Conservation (phyloP, 2,797 vertebrate genomes). For the Hipposideros larvatus region DNA sequence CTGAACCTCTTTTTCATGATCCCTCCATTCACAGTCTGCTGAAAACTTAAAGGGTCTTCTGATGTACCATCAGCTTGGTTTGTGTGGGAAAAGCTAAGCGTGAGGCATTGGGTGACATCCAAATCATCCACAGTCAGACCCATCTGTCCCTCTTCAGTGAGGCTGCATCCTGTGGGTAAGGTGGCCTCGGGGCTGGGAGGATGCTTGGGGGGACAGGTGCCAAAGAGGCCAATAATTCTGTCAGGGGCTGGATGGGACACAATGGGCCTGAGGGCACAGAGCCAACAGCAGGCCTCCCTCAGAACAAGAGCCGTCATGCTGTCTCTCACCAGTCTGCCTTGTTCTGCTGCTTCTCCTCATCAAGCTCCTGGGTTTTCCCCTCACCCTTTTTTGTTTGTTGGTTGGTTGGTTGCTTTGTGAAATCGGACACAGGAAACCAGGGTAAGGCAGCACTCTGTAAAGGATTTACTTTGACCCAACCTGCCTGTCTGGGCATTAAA, state of each 20-base stretch:
- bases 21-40: background rate
- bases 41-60: background rate
- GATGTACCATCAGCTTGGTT: background rate
- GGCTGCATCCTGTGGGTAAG: slow-evolving; percentile 67
- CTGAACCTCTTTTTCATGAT: background rate
- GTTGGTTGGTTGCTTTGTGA: background rate
- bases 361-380: background rate
- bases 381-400: background rate
- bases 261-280: background rate
- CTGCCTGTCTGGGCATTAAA: background rate
- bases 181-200: background rate
- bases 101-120: background rate
- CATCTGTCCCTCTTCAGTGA: background rate
- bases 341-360: background rate
- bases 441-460: background rate
- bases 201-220: slow-evolving; percentile 48
- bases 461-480: background rate
- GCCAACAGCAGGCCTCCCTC: slow-evolving; percentile 25
- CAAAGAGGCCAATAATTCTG: slow-evolving; percentile 71
- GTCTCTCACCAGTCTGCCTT: background rate
- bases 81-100: slow-evolving; percentile 36
- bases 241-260: slow-evolving; percentile 56
- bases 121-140: background rate
- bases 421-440: background rate
- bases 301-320: background rate